Evolutionary conservation across 2,888 invertebrate genomes (phyloP).

Genomic region (Chorisops tibialis): DNA sequence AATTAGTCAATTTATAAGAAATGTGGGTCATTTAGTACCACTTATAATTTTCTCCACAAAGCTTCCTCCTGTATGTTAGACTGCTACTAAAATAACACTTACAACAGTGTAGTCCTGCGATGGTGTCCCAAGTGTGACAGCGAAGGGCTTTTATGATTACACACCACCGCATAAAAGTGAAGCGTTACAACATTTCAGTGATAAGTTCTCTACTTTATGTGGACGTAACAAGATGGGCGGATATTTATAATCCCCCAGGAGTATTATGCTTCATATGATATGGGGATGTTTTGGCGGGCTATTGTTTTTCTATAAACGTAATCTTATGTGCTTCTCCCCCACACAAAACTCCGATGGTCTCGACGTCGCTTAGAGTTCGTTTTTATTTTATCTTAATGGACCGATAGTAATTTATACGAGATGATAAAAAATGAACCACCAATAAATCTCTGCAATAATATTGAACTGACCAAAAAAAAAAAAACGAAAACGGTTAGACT

Average conservation of each 20-base stretch:
- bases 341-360: too few relatives aligned
- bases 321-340: not conserved
- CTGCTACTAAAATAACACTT: not conserved
- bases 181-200: conserved; percentile 29
- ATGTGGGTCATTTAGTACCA: conserved; percentile 20
- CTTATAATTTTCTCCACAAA: conserved; percentile 15
- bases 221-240: conserved; percentile 30
- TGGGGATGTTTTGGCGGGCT: conserved; percentile 16
- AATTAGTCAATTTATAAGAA: conserved; percentile 22
- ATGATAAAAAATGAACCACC: conserved; percentile 32
- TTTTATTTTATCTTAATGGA: conserved; percentile 31
- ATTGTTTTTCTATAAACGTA: conserved; percentile 30
- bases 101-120: not conserved
- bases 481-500: not conserved
- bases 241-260: conserved; percentile 31
- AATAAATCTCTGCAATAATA: conserved; percentile 30
- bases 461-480: not conserved
- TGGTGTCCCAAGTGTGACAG: conserved; percentile 15
- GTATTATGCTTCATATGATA: conserved; percentile 1
- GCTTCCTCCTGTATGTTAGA: not conserved
- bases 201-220: conserved; percentile 24
- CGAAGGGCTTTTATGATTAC: conserved; percentile 24
- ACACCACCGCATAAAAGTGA: conserved; percentile 23
- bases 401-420: conserved; percentile 31
- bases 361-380: not conserved